These are phyloP conservation scores for Laticauda colubrina DNA, from an alignment of 2,113 vertebrate species.

Conservation along the genomic window DNA sequence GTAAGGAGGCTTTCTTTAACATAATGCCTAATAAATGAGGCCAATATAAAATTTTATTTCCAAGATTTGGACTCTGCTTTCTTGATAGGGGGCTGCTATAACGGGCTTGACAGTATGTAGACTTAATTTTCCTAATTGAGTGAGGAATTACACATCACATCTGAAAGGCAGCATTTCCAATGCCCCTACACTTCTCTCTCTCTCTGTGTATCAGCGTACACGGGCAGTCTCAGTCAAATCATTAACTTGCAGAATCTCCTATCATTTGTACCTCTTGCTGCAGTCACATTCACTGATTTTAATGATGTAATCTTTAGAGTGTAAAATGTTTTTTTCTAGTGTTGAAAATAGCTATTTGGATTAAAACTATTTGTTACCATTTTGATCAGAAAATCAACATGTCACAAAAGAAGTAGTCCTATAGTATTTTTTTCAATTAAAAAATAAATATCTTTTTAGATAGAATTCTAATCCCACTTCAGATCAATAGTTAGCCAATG, in stretches of 20 bases:
- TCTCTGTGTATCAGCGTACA: constrained; percentile 9
- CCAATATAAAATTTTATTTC: background rate
- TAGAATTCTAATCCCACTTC: background rate
- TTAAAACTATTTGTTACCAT: constrained; percentile 39
- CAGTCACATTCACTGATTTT: constrained; percentile 12
- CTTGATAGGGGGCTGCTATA: background rate
- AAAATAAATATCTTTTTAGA: constrained; percentile 22
- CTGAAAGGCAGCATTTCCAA: constrained; percentile 47
- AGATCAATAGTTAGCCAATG: background rate
- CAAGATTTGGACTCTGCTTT: background rate
- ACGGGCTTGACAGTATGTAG: background rate
- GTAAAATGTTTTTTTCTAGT: background rate
- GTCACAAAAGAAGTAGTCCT: constrained; percentile 38
- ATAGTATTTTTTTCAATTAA: constrained; percentile 23
- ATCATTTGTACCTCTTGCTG: background rate
- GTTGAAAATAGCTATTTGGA: constrained; percentile 22
- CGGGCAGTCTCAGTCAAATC: background rate
- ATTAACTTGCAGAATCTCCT: background rate
- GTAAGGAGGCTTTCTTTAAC: background rate
- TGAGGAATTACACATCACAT: constrained; percentile 50
- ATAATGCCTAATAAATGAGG: background rate
- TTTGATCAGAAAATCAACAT: constrained; percentile 19
- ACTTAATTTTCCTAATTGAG: constrained; percentile 27
- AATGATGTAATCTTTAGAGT: constrained; percentile 13
- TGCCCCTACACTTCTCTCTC: background rate